Evolutionary conservation across 2,888 invertebrate species (phyloP).

Genomic region (Troides aeacus): DNA sequence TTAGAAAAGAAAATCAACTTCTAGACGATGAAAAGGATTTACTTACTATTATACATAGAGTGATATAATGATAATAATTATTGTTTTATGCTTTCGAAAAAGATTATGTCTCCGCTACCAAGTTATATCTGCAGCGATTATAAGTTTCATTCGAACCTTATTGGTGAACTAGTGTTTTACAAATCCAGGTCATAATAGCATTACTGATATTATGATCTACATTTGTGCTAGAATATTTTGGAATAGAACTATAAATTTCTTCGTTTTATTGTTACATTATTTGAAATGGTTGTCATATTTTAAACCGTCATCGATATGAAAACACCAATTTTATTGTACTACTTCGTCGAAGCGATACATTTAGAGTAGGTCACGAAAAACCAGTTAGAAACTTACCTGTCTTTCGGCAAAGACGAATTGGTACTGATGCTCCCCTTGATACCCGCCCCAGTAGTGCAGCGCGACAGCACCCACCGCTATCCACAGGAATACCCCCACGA

Average conservation of each 20-base stretch:
- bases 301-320: neutral
- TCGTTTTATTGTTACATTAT: neutral
- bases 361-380: too few relatives aligned
- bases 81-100: too few relatives aligned
- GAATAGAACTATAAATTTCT: neutral
- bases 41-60: neutral
- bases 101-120: too few relatives aligned
- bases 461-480: constrained; percentile 92
- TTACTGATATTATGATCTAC: neutral
- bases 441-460: constrained; percentile 93
- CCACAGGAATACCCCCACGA: constrained; percentile 91
- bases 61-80: too few relatives aligned
- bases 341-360: too few relatives aligned
- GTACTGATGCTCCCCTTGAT: constrained; percentile 89
- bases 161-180: too few relatives aligned
- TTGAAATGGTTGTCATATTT: neutral
- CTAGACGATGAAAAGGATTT: neutral
- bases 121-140: too few relatives aligned
- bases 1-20: neutral
- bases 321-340: neutral
- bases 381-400: constrained; percentile 70
- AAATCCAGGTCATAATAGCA: too few relatives aligned
- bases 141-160: too few relatives aligned
- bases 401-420: constrained; percentile 86
- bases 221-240: neutral